Base-by-base conservation (phyloP, 2,113 vertebrate genomes). In the Datnioides undecimradiatus region DNA sequence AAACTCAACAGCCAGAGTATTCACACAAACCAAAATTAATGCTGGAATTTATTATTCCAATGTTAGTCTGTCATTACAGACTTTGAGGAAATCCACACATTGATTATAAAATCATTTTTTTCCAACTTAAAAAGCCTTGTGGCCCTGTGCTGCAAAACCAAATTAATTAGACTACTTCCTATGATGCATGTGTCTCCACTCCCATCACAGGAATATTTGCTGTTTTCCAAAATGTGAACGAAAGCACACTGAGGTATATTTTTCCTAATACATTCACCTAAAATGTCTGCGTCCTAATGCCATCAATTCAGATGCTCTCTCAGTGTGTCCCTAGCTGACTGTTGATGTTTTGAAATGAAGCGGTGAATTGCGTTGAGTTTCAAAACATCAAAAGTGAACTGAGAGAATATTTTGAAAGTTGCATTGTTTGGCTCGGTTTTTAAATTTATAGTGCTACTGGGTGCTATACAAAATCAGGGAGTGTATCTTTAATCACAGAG, bases 91-190 rank as follows among this genome's bases (percentile, higher is more conserved):
- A 80, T 67, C n/a, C 41, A 27, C 12, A 3, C 23, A 77, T 62
- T 62, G 23, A 73, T 73, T 54, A 59, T 43, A 38, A 51, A 51
- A 31, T 25, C 2, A 6, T 21, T 21, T 4, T 54, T 36, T 74
- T 23, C 9, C 38, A 43, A n/a, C 10, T 25, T 17, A 52, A 72
- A 38, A 57, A 7, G 33, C 2, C 12, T 1, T 51, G 27, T 41
- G 36, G 49, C 1, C 21, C 25, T 21, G 12, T 6, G 0, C n/a
- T 74, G 27, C 10, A 51, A 68, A 65, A 62, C 16, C 48, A 73
- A 51, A 78, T 45, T 4, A 52, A 52, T 41, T 41, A n/a, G n/a
- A n/a, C n/a, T n/a, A 41, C 58, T 46, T 76, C 60, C 59, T 52
- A 27, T 43, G 23, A 55, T n/a, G 11, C 31, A 55, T 57, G 45